Evolutionary conservation across 2,113 vertebrate genomes (phyloP).

Genomic region (Dasyurus viverrinus): DNA sequence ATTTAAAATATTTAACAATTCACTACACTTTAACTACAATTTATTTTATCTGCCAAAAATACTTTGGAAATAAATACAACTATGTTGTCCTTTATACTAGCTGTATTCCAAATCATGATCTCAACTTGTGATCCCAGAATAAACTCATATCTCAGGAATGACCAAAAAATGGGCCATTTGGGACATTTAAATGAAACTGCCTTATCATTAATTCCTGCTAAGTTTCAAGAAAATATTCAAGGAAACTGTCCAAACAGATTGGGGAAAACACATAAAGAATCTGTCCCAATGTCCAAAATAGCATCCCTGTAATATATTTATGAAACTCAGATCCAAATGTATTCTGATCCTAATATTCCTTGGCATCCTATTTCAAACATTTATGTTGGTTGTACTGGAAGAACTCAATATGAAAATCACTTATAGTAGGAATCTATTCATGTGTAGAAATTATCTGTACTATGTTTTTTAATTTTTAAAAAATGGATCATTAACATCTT

Average conservation of each 20-base stretch:
- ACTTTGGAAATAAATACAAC: conserved; percentile 7
- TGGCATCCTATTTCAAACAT: not conserved
- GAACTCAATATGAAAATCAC: not conserved
- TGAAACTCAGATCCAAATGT: not conserved
- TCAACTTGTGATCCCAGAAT: conserved; percentile 13
- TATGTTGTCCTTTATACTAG: not conserved
- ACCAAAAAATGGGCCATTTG: conserved; percentile 3
- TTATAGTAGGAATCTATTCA: not conserved
- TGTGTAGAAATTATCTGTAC: not conserved
- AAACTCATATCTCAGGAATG: conserved; percentile 12
- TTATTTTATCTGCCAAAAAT: not conserved
- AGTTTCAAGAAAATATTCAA: conserved; percentile 20
- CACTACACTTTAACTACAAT: not conserved
- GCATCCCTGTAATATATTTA: not conserved
- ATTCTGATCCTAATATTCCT: not conserved
- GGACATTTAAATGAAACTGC: not conserved
- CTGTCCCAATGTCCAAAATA: conserved; percentile 11
- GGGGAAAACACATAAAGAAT: conserved; percentile 19
- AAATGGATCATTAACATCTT: not conserved
- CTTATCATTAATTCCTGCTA: not conserved
- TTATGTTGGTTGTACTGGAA: not conserved
- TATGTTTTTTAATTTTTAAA: not conserved
- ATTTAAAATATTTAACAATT: not conserved
- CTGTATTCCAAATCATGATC: conserved; percentile 3
- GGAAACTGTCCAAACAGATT: conserved; percentile 14